Percentiles rank a stretch among this genome's conserved stretches.
These are phyloP conservation scores for Cerceris ruficornis DNA, from an alignment of 2,888 invertebrate species.

Conservation along the genomic window DNA sequence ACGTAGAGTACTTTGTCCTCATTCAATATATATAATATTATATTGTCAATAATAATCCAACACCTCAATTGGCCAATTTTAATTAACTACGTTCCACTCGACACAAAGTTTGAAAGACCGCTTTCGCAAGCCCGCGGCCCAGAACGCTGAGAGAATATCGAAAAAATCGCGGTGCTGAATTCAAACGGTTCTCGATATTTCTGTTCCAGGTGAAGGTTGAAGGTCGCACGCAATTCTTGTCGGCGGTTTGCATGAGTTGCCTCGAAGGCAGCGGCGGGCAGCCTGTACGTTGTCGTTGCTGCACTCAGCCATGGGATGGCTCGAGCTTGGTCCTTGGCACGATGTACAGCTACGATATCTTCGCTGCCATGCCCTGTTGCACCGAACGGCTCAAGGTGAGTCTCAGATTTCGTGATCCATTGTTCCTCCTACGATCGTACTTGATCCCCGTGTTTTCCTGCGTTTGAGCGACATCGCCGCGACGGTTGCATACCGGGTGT, in stretches of 20 bases:
- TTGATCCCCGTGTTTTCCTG: not conserved
- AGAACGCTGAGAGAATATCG: not conserved
- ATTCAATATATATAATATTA: no score
- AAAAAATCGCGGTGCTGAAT: not conserved
- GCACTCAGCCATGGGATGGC: conserved; percentile 95
- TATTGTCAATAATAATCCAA: no score
- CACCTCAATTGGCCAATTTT: no score
- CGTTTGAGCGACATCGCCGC: no score
- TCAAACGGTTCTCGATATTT: conserved; percentile 16
- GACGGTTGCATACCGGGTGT: no score
- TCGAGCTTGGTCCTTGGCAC: conserved; percentile 96
- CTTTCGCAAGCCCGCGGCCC: no score
- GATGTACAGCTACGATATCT: conserved; percentile 99
- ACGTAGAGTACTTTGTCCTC: no score
- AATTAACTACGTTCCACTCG: no score
- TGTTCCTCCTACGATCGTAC: not conserved
- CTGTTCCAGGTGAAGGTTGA: conserved; percentile 92
- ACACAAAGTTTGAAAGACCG: no score
- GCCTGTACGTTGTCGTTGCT: conserved; percentile 92
- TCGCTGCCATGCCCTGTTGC: conserved; percentile 98
- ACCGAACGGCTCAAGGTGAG: conserved; percentile 93
- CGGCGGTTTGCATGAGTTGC: conserved; percentile 97
- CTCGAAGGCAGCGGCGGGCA: conserved; percentile 92
- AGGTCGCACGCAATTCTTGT: conserved; percentile 93
- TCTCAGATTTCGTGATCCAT: conserved; percentile 11